Base-by-base conservation (phyloP, 1,140 invertebrate genomes). In the Bombus turneri region DNA sequence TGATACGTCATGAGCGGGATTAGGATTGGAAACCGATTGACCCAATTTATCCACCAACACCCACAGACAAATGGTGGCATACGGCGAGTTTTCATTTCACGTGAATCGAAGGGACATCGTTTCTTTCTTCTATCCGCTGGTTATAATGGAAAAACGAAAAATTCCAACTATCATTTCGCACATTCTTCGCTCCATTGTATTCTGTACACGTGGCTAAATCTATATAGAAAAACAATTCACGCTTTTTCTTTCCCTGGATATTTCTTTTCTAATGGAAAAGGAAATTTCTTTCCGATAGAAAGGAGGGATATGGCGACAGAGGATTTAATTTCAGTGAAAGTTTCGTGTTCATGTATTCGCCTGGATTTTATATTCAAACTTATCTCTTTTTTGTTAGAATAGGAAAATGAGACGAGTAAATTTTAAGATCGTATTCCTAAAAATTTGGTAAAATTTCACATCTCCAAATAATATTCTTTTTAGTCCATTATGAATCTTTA, bases 21-120 rank as follows among this genome's bases (percentile, higher is more conserved):
- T 80, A 80, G 86, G 39, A 88, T 81, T 66, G 81, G 59, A 86
- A 86, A 88, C 73, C 80, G 79, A 88, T 87, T 76, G 81, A 79
- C 57, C 86, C 43, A 84, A 87, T 88, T 86, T 77, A 83, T 62
- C 64, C 72, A 47, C 53, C 69, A 81, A 74, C 83, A 74, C 12
- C 75, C 47, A 25, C 59, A 0, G 62, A 75, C 83, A 81, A 34
- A 85, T 74, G 83, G 59, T 85, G 43, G 57, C 43, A 37, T 57
- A 64, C 76, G 53, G 66, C 2, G 59, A 73, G 84, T 25, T 80
- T 34, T 76, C 72, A 28, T 76, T 78, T 66, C 69, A 18, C 43
- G 37, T 25, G 57, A 72, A 34, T n/a, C 12, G 57, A 34, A 25
- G 25, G 15, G 41, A 64, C 59, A 64, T 41, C 31, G 57, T 59